Conservation (phyloP, 2,888 invertebrate genomes). For the Atrina japonica region DNA sequence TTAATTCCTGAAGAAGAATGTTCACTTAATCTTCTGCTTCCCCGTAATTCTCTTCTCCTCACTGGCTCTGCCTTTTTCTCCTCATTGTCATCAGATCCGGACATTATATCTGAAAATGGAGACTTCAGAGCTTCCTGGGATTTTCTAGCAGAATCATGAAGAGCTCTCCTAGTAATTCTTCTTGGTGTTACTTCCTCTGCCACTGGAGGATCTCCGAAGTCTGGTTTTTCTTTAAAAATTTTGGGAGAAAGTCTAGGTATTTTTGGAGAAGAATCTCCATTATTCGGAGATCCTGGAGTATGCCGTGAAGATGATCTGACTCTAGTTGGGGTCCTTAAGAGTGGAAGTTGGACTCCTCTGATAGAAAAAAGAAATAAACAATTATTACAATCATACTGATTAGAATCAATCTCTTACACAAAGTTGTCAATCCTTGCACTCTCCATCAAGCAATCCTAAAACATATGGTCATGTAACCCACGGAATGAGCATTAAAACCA, state of each 20-base stretch:
- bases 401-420: no score
- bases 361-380: not conserved
- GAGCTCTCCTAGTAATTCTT: conserved; percentile 57
- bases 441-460: no score
- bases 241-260: conserved; percentile 63
- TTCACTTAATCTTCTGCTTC: conserved; percentile 20
- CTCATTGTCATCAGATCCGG: conserved; percentile 28
- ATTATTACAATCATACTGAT: no score
- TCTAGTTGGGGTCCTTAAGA: conserved; percentile 26
- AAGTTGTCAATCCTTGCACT: no score
- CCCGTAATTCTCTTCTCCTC: conserved; percentile 14
- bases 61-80: conserved; percentile 19
- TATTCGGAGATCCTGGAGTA: conserved; percentile 5
- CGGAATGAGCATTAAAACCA: no score
- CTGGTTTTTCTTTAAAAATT: conserved; percentile 44
- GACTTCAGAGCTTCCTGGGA: conserved; percentile 13
- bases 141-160: conserved; percentile 38
- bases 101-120: not conserved
- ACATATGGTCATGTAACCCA: no score
- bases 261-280: conserved; percentile 62
- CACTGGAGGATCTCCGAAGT: conserved; percentile 46
- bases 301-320: conserved; percentile 22
- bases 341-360: conserved; percentile 7
- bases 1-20: conserved; percentile 2
- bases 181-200: conserved; percentile 47